Conservation (phyloP, 2,113 vertebrate genomes). For the Gopherus flavomarginatus region DNA sequence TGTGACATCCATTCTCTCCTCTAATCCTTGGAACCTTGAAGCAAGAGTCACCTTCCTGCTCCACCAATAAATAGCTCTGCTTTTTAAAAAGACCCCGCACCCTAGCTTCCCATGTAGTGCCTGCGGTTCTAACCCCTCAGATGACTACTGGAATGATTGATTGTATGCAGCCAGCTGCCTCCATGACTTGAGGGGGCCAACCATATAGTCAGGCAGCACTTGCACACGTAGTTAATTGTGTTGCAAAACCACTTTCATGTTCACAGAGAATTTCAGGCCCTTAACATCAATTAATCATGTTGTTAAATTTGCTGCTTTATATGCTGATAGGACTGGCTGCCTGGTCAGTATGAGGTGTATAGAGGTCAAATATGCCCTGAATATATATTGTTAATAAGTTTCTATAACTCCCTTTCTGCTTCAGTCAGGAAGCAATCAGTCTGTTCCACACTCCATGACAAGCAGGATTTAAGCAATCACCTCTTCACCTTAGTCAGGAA, state of each 20-base stretch:
- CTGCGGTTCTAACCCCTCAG: accelerated
- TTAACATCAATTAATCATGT: conserved; percentile 11
- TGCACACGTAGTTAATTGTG: not conserved
- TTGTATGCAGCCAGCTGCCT: not conserved
- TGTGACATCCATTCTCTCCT: not conserved
- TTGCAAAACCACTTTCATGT: not conserved
- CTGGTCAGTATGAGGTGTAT: not conserved
- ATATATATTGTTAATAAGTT: conserved; percentile 37
- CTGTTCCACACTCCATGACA: conserved; percentile 64
- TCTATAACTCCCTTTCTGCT: conserved; percentile 29
- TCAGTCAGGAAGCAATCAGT: conserved; percentile 67
- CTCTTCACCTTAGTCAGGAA: conserved; percentile 29
- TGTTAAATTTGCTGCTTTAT: conserved; percentile 13
- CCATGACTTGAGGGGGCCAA: conserved; percentile 31
- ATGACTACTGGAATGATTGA: accelerated
- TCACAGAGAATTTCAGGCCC: not conserved
- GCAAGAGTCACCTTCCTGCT: conserved; percentile 7
- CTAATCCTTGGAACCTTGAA: not conserved
- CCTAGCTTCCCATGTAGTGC: not conserved
- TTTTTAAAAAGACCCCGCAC: not conserved
- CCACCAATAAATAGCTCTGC: accelerated
- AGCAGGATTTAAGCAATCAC: conserved; percentile 54
- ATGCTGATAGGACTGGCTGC: not conserved
- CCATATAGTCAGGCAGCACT: not conserved
- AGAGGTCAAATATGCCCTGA: conserved; percentile 25